Conservation (phyloP, 2,113 vertebrate species). For the Callospermophilus lateralis region DNA sequence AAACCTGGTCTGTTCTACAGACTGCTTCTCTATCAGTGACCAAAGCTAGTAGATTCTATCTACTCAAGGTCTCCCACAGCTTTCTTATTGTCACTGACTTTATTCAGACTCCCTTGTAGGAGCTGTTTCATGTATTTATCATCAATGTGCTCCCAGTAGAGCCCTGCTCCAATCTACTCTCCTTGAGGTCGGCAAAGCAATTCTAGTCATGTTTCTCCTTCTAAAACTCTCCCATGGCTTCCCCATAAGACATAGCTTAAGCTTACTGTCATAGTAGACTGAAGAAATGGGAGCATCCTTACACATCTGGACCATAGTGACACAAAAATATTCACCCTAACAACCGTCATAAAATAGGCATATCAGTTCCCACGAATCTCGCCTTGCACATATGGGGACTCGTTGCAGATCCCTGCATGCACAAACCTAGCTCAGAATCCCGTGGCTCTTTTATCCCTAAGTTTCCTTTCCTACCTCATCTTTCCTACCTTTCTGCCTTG, state of each 20-base stretch:
- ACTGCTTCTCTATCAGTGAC: background rate
- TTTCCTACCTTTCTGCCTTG: background rate
- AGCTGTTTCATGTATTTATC: background rate
- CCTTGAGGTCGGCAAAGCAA: background rate
- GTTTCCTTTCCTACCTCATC: background rate
- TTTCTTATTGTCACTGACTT: background rate
- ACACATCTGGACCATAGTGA: background rate
- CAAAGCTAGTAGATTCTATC: background rate
- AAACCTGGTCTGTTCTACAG: background rate
- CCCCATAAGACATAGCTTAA: background rate
- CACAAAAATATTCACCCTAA: background rate
- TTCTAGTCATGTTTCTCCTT: background rate
- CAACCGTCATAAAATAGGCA: background rate
- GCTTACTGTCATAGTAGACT: background rate
- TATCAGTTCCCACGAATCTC: background rate
- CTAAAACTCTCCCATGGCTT: background rate
- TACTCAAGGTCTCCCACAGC: background rate
- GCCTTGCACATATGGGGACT: background rate
- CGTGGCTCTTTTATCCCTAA: background rate
- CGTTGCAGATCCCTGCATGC: background rate
- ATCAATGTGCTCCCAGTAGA: background rate
- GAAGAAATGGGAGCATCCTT: background rate
- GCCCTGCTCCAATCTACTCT: background rate
- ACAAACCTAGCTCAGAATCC: fast-evolving
- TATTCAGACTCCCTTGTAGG: background rate